These are phyloP conservation scores for Aplysina aerophoba DNA, from an alignment of 37 sponge, comb jelly and placozoan genomes.

Conservation along the genomic window DNA sequence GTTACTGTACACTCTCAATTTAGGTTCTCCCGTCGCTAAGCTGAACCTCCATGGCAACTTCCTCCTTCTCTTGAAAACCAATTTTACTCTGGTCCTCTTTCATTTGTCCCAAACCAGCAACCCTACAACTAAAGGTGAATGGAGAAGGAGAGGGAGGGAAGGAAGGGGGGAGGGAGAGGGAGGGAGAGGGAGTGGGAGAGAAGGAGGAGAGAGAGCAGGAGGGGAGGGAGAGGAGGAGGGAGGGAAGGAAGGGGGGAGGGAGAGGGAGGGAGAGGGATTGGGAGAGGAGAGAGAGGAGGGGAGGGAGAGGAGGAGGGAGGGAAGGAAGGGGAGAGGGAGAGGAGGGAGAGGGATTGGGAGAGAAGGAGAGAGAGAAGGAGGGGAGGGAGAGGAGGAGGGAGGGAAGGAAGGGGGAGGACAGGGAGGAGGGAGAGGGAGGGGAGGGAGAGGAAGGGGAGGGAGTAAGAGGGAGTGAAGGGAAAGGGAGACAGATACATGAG, in stretches of 20 bases:
- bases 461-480: too few relatives aligned
- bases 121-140: slow-evolving; percentile 20
- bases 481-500: too few relatives aligned
- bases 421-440: too few relatives aligned
- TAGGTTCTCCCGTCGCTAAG: slow-evolving; percentile 52
- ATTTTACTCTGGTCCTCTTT: slow-evolving; percentile 57
- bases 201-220: not conserved
- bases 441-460: too few relatives aligned
- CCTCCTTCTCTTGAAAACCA: slow-evolving; percentile 58
- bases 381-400: too few relatives aligned
- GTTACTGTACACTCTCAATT: slow-evolving; percentile 39
- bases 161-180: not conserved
- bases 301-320: too few relatives aligned
- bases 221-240: not conserved
- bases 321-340: too few relatives aligned
- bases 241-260: not conserved
- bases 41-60: slow-evolving; percentile 65
- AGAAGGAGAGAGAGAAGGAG: too few relatives aligned
- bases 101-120: slow-evolving; percentile 14
- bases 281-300: too few relatives aligned
- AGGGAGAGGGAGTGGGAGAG: not conserved
- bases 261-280: too few relatives aligned
- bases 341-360: too few relatives aligned
- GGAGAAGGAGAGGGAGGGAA: not conserved
- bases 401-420: too few relatives aligned